Evolutionary conservation across 35 echinoderm and acorn worm genomes (phyloP), one percentile per base, ranked within the genome.

Genomic region (Anneissia japonica): DNA sequence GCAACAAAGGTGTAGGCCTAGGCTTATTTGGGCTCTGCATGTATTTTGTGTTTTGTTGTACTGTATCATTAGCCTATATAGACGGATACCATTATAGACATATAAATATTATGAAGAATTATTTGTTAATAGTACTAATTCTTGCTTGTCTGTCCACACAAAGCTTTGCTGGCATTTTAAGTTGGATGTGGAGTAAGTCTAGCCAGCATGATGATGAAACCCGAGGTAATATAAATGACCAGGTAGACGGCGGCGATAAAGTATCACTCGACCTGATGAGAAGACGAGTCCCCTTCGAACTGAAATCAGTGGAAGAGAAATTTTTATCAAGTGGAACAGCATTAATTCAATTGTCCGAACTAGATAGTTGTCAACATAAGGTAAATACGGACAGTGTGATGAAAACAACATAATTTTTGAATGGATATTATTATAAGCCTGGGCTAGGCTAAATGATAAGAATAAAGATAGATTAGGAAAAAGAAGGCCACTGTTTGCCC

Each of bases 351-450:
- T 88, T 99, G 80, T 94, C 96, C 31, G 89, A 94, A 55, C 79
- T 99, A 21, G 96, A 99, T 82, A 83, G 39, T 26, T 99, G 96
- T 56, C 96, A 99, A 73, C 89, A 94, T 55, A 86, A 79, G 81
- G 96, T 99, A 89, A n/a, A n/a, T n/a, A n/a, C n/a, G n/a, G n/a
- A n/a, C n/a, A n/a, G n/a, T n/a, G n/a, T n/a, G n/a, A n/a, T n/a
- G n/a, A n/a, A n/a, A n/a, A n/a, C n/a, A n/a, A n/a, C n/a, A n/a
- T n/a, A n/a, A n/a, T n/a, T n/a, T n/a, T n/a, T n/a, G n/a, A n/a
- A n/a, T n/a, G n/a, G n/a, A n/a, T n/a, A n/a, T n/a, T n/a, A n/a
- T n/a, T n/a, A n/a, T n/a, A n/a, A n/a, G n/a, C n/a, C n/a, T n/a
- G n/a, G n/a, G n/a, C n/a, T n/a, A n/a, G n/a, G n/a, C n/a, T n/a